phyloP scores from a whole-genome alignment of 2,113 vertebrate genomes.

The Uria lomvia region DNA sequence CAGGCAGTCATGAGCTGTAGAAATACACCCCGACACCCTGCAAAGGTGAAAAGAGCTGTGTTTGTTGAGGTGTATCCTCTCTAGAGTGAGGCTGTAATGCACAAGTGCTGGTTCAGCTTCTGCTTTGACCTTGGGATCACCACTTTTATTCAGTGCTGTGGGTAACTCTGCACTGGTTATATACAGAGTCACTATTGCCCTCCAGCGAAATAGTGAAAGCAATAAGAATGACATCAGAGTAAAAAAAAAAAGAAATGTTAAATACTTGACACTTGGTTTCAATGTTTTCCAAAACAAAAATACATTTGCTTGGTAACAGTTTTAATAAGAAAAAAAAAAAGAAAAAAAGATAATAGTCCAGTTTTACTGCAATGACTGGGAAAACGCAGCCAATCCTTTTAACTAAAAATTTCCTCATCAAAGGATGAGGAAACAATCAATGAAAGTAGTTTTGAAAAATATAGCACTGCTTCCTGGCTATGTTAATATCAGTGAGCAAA shows the following conservation, averaged over 20 bases:
- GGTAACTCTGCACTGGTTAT: background rate
- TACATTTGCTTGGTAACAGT: background rate
- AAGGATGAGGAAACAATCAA: background rate
- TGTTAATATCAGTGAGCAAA: background rate
- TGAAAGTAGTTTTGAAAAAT: background rate
- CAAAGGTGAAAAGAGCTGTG: background rate
- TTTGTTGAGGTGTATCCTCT: background rate
- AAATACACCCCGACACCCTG: background rate
- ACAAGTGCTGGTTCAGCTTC: background rate
- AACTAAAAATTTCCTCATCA: background rate
- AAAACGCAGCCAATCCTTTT: background rate
- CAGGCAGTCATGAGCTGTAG: background rate
- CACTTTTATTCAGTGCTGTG: fast-evolving
- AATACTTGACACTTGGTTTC: background rate
- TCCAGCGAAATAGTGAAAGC: background rate
- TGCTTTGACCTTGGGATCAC: background rate
- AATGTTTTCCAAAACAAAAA: background rate
- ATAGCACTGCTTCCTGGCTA: background rate
- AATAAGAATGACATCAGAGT: background rate
- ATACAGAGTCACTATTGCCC: background rate
- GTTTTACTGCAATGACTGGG: background rate
- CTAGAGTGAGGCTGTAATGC: background rate
- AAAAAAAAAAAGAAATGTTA: background rate
- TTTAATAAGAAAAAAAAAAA: background rate
- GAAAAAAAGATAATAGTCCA: background rate